Conservation (phyloP, 1,140 invertebrate species). For the Sinonovacula constricta region DNA sequence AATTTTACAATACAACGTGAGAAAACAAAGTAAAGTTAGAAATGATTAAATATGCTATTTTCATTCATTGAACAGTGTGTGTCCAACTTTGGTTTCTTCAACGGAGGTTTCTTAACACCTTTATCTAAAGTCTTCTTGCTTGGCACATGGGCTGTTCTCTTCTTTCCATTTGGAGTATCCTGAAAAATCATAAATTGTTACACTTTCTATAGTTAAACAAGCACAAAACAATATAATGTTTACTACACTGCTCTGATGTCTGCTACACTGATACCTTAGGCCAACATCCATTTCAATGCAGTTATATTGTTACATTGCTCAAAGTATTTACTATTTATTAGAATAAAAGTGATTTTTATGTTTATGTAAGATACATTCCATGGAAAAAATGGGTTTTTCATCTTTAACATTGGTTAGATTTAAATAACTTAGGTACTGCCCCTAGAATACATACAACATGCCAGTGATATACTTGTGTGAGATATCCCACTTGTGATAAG, state of each 20-base stretch:
- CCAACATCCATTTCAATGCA: background rate
- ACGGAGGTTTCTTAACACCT: slow-evolving; percentile 38
- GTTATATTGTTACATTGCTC: background rate
- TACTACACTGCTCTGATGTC: background rate
- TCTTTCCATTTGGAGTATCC: slow-evolving; percentile 42
- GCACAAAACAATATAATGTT: background rate
- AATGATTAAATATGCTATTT: slow-evolving; percentile 58
- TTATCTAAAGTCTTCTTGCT: slow-evolving; percentile 3
- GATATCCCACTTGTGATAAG: too few relatives aligned
- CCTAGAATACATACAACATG: too few relatives aligned
- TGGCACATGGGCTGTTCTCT: slow-evolving; percentile 56
- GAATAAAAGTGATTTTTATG: background rate
- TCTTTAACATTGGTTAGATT: too few relatives aligned
- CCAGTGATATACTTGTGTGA: too few relatives aligned
- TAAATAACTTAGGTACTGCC: too few relatives aligned
- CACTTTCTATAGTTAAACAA: background rate
- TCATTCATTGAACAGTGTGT: slow-evolving; percentile 55
- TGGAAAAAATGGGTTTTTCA: too few relatives aligned
- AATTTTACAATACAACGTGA: too few relatives aligned
- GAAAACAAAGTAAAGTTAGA: too few relatives aligned
- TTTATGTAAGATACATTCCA: too few relatives aligned
- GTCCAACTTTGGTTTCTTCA: slow-evolving; percentile 57
- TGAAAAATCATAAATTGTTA: slow-evolving; percentile 10
- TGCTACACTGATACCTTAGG: background rate
- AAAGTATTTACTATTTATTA: background rate